A percentile compares a stretch with the other conserved stretches of the same genome.
Evolutionary conservation across 2,888 invertebrate species (phyloP).

Genomic region (Tribolium freemani): DNA sequence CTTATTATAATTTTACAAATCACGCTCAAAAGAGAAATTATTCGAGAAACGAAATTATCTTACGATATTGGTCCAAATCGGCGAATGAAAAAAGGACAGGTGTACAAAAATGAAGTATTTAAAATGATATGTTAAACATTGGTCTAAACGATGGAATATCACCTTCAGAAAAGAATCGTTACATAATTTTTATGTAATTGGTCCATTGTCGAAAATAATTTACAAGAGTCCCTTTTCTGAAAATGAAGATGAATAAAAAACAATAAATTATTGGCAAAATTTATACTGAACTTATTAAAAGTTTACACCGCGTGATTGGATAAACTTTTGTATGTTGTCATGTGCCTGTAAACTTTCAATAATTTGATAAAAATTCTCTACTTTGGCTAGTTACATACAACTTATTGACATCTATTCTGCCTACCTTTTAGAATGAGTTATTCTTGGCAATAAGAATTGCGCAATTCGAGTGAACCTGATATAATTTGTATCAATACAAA

Average conservation of each 20-base stretch:
- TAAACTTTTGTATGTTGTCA: conserved; percentile 34
- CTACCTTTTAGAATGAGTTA: conserved; percentile 64
- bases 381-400: conserved; percentile 62
- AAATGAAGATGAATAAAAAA: conserved; percentile 39
- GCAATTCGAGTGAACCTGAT: conserved; percentile 64
- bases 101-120: conserved; percentile 26
- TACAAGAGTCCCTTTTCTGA: conserved; percentile 37
- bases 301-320: conserved; percentile 30
- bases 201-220: conserved; percentile 40
- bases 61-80: conserved; percentile 50
- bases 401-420: conserved; percentile 63
- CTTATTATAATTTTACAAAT: conserved; percentile 32
- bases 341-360: conserved; percentile 60
- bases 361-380: conserved; percentile 59
- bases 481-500: conserved; percentile 44
- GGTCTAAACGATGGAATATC: conserved; percentile 51
- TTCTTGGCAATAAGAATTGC: conserved; percentile 62
- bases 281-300: conserved; percentile 59
- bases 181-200: conserved; percentile 40
- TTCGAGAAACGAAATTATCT: conserved; percentile 37
- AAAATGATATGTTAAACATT: conserved; percentile 60
- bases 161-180: conserved; percentile 44
- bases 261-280: conserved; percentile 65
- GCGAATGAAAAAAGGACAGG: conserved; percentile 39
- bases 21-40: conserved; percentile 30